Evolutionary conservation across 2,113 vertebrate species (phyloP), one percentile per base, ranked within the genome.

Genomic region (Lophura nycthemera): DNA sequence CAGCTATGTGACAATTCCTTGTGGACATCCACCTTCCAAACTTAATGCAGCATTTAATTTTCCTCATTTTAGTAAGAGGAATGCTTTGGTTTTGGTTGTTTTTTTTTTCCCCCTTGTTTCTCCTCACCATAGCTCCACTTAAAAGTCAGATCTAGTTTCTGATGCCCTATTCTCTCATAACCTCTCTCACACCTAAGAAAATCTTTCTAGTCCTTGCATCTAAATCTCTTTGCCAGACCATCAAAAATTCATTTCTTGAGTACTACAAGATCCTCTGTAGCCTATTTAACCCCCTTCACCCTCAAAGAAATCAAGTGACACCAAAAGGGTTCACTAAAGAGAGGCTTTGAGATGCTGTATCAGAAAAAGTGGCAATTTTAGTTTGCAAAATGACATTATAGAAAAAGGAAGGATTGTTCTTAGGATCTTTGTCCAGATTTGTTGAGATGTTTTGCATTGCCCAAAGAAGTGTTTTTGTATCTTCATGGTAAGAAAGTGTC

Each of bases 301-400:
- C 59, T 50, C 54, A 12, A 60, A 83, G 83, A 86, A 93, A 90
- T 83, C 59, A 79, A 95, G 63, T 66, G 40, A 59, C 75, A 90
- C 21, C 69, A 60, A 86, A 93, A 85, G 34, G 17, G 70, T 50
- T 14, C 32, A 74, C 89, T 76, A 65, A 72, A 83, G 25, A 54
- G 32, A 48, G 24, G 6, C 40, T 54, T 70, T 25, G 67, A 82
- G 45, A 40, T 50, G 38, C 77, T 16, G 2, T 54, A 43, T 81
- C 74, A 87, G 24, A 92, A 66, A 57, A 78, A 70, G 22, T 63
- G 42, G 67, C 50, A 48, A 57, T 69, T 66, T 78, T 43, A 76
- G 32, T 72, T 70, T 79, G 29, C 83, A 74, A 89, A 80, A 83
- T 54, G 45, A 60, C 24, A 47, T 15, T 36, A 3, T 0, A 73